Base-by-base conservation (phyloP, 23 tunicate genomes). In the Halocynthia aurantium region DNA sequence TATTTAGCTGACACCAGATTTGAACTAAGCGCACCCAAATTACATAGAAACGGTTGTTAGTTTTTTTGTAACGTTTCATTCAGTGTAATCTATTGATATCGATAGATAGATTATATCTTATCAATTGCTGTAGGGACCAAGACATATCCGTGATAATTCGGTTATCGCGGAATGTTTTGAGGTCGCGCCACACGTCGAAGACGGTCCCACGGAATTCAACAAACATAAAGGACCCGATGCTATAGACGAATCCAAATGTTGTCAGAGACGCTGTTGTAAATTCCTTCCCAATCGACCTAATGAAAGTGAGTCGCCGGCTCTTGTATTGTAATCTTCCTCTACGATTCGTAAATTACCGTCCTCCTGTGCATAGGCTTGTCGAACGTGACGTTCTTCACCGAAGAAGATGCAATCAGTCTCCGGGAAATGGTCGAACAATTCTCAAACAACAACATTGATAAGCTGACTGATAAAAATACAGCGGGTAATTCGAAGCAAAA, bases 141-240 rank as follows among this genome's bases (percentile, higher is more conserved):
- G 84, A 53, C 83, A 88, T 56, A 75, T 88, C 15, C 77, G 76
- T 20, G 95, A 88, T 62, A 85, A 85, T 21, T 83, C 95, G 15
- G 82, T 88, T 10, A 88, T 88, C 22, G 87, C 95, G 6, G 95
- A 88, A 68, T 88, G 95, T 70, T 83, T 77, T 68, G 95, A 88
- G 61, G 82, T 88, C 22, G 84, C 73, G 8, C 70, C 65, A 7
- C 77, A 83, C 5, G 13, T 17, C 7, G 51, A 53, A 6, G 76
- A 54, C 8, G 52, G 17, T 52, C 72, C 68, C n/a, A 22, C 74
- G 12, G 58, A 31, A n/a, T 18, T 21, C 20, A 21, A 0, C 31
- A 12, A 62, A 55, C 52, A 52, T 56, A 63, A 65, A n/a, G 83
- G 20, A n/a, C 22, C 61, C 75, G 60, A 40, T 7, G 19, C 17